Evolutionary conservation across 2,888 invertebrate species (phyloP).

Genomic region (Orthonevra nobilis): DNA sequence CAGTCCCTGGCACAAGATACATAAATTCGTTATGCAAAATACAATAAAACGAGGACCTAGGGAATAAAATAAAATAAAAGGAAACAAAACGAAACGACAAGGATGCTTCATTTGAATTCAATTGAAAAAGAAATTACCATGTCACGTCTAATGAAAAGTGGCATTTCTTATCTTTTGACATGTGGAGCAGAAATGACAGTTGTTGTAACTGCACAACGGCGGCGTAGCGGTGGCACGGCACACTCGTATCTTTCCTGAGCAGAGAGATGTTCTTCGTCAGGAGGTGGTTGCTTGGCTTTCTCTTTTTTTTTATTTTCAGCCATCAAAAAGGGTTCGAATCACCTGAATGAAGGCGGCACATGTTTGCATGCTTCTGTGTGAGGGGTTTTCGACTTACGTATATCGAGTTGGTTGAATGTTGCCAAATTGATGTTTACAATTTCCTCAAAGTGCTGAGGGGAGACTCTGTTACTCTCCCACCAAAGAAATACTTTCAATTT

Average conservation of each 20-base stretch:
- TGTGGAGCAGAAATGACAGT: slow-evolving; percentile 56
- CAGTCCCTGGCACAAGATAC: slow-evolving; percentile 6
- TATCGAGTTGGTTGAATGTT: slow-evolving; percentile 15
- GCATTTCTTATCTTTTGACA: slow-evolving; percentile 66
- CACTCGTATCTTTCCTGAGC: slow-evolving; percentile 26
- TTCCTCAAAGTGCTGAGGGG: slow-evolving; percentile 47
- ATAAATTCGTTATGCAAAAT: not conserved
- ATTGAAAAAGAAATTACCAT: slow-evolving; percentile 60
- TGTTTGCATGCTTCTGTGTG: not conserved
- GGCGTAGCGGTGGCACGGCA: slow-evolving; percentile 18
- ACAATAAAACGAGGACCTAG: not conserved
- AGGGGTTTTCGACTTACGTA: too few species aligned
- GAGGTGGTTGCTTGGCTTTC: too few species aligned
- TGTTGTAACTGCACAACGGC: slow-evolving; percentile 33
- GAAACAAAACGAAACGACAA: slow-evolving; percentile 9
- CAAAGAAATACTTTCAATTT: slow-evolving; percentile 63
- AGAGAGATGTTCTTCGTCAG: slow-evolving; percentile 19
- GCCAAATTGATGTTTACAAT: slow-evolving; percentile 70
- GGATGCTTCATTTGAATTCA: slow-evolving; percentile 51
- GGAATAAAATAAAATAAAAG: not conserved
- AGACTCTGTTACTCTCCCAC: not conserved
- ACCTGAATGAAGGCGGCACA: not conserved
- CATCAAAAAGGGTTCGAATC: slow-evolving; percentile 1
- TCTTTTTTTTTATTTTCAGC: too few species aligned
- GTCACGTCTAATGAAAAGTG: slow-evolving; percentile 68